These are phyloP conservation scores for Trachelus iudaicus DNA, from an alignment of 2,888 invertebrate species.

Conservation along the genomic window DNA sequence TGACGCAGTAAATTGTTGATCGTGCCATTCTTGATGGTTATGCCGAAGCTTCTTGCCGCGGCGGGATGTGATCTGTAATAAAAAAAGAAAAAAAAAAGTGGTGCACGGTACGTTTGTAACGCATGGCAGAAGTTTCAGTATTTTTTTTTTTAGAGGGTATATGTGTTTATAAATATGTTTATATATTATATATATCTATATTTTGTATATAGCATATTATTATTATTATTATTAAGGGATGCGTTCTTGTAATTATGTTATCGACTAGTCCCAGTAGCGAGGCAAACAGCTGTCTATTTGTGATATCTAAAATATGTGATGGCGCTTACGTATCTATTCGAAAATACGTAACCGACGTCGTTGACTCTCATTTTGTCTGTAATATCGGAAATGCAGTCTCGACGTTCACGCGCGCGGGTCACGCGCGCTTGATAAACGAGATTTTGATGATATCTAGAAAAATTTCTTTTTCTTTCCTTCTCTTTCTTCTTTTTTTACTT, in stretches of 20 bases:
- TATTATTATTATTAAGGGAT: background rate
- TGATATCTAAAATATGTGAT: constrained; percentile 51
- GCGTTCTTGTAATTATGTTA: background rate
- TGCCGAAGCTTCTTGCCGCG: background rate
- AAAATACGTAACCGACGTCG: constrained; percentile 8
- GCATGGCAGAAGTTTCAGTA: no score
- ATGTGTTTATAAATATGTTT: background rate
- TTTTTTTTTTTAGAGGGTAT: background rate
- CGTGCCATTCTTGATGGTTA: background rate
- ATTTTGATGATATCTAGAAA: background rate
- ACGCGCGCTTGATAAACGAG: background rate
- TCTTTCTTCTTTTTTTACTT: background rate
- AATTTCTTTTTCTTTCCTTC: background rate
- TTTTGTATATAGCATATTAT: background rate
- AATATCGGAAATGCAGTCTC: background rate
- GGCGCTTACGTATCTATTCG: constrained; percentile 15
- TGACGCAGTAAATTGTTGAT: background rate
- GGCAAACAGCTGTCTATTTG: constrained; percentile 58
- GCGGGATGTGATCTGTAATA: background rate
- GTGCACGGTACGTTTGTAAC: background rate
- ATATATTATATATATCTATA: background rate
- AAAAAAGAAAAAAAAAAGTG: background rate
- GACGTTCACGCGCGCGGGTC: background rate
- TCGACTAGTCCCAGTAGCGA: constrained; percentile 51
- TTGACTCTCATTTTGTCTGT: constrained; percentile 10